Evolutionary conservation across 2,113 vertebrate species (phyloP), one percentile per base, ranked within the genome.

Genomic region (Actenoides hombroni): DNA sequence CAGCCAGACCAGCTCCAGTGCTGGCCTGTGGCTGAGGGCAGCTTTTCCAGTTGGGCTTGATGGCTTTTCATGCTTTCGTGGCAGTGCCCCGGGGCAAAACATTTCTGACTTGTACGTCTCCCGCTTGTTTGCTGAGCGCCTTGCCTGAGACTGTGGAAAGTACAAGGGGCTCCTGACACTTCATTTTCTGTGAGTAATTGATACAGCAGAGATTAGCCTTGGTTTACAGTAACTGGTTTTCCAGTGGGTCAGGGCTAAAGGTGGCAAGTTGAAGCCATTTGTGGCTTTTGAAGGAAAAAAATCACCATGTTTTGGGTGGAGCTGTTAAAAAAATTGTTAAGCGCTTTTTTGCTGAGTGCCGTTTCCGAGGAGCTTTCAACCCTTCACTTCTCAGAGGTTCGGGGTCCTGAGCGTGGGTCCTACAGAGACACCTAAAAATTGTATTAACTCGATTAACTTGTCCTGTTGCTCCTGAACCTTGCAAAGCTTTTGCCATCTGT

Each of bases 1-100:
- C 0, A 13, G 63, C 18, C 23, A 1, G 37, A 46, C 1, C 6
- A 56, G 53, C 15, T 4, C 54, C 10, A 29, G 17, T 11, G 6
- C 18, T 29, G 31, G 31, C 28, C 56, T 0, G 1, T 4, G 48
- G 3, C 12, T 4, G 25, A 63, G 35, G 35, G 60, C 79, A 64
- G 83, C 53, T 63, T n/a, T 35, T 21, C 31, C 46, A 13, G 0
- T 37, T 4, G 6, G 17, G 5, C 53, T 53, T 18, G 35, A 3
- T 42, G 82, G 64, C 65, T 88, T 70, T 31, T 82, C 33, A 6
- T 51, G 49, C 69, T 76, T 57, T 37, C 26, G 48, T 21, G 16
- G 20, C 18, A 10, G 20, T 5, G 56, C 64, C 64, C 87, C 37
- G 56, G 44, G 60, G 81, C 75, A 54, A 20, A 85, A 25, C 51